Conservation (phyloP, 2,113 vertebrate genomes). For the Eulacestoma nigropectus region DNA sequence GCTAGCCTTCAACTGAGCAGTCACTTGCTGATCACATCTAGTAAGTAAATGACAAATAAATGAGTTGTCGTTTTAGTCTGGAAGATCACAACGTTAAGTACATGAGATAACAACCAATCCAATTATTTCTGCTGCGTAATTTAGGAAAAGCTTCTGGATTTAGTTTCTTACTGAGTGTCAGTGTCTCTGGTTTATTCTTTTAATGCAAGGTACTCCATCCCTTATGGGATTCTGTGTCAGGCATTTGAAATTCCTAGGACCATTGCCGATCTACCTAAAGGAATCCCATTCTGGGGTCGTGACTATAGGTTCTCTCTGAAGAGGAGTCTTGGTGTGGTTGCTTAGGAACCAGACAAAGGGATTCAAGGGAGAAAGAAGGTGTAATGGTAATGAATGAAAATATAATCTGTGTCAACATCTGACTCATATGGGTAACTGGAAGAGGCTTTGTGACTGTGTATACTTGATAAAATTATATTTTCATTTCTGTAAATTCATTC, state of each 20-base stretch:
- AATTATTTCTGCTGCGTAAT: neutral
- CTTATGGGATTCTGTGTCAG: neutral
- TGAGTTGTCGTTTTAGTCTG: neutral
- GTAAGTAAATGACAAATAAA: neutral
- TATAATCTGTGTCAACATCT: slow-evolving; percentile 48
- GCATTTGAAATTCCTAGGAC: slow-evolving; percentile 5
- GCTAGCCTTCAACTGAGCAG: neutral
- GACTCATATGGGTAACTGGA: slow-evolving; percentile 45
- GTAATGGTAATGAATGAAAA: slow-evolving; percentile 64
- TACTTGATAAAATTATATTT: slow-evolving; percentile 41
- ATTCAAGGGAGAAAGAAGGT: slow-evolving; percentile 51
- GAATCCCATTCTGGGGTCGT: slow-evolving; percentile 26
- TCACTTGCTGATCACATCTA: neutral
- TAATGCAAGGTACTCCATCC: neutral
- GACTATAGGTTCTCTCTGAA: slow-evolving; percentile 13
- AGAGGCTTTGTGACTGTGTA: slow-evolving; percentile 21
- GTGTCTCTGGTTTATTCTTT: neutral
- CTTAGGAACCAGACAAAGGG: slow-evolving; percentile 67
- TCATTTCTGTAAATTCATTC: slow-evolving; percentile 5
- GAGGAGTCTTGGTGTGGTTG: slow-evolving; percentile 57
- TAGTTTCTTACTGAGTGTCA: neutral
- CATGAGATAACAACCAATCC: neutral
- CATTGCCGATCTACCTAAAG: neutral
- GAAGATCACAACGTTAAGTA: neutral
- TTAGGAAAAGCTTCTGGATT: neutral